Evolutionary conservation across 2,113 vertebrate genomes (phyloP).

Genomic region (Clarias gariepinus): DNA sequence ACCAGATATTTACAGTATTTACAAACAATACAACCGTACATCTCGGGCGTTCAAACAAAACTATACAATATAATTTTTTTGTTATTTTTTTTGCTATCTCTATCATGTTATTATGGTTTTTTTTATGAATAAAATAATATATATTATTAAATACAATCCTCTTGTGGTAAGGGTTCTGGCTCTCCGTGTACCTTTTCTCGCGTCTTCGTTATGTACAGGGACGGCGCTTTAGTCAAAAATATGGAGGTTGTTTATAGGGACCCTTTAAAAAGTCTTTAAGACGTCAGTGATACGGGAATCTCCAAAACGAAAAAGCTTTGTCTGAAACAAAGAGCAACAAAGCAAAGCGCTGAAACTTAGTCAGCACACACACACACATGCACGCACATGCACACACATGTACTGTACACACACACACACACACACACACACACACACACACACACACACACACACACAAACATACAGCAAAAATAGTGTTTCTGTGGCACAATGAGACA

Average conservation of each 20-base stretch:
- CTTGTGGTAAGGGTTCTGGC: constrained; percentile 94
- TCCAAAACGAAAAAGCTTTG: constrained; percentile 77
- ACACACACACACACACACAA: constrained; percentile 3
- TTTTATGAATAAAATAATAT: constrained; percentile 97
- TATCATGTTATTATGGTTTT: constrained; percentile 87
- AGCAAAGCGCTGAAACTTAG: constrained; percentile 58
- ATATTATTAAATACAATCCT: constrained; percentile 94
- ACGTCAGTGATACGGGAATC: constrained; percentile 89
- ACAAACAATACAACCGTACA: constrained; percentile 98
- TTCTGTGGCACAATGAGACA: constrained; percentile 52
- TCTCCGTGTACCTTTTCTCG: constrained; percentile 83
- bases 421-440: not conserved
- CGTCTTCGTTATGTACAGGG: constrained; percentile 91
- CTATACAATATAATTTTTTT: constrained; percentile 84
- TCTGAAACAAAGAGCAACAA: constrained; percentile 76
- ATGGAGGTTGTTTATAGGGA: constrained; percentile 85
- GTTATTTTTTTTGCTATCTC: constrained; percentile 69
- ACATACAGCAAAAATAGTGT: constrained; percentile 49
- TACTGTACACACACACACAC: constrained; percentile 1
- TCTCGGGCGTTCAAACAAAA: constrained; percentile 87
- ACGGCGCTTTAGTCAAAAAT: constrained; percentile 94
- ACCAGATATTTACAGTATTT: constrained; percentile 98
- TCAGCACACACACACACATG: constrained; percentile 3
- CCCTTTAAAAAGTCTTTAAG: constrained; percentile 83
- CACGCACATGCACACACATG: not conserved